Base-by-base conservation (phyloP, 1,140 invertebrate genomes). In the Brachionus angularis region DNA sequence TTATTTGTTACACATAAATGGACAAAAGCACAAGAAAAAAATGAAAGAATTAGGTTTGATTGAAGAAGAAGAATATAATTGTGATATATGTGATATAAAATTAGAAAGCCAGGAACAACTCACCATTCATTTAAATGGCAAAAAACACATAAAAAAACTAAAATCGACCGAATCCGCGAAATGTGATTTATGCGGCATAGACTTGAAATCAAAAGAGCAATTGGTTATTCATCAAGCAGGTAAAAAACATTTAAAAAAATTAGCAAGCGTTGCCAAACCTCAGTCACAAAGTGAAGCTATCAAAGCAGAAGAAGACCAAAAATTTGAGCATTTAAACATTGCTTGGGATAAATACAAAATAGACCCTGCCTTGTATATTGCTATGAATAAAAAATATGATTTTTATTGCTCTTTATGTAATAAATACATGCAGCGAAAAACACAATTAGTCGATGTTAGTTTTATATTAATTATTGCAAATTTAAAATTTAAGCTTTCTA, bases 261-360 rank as follows among this genome's bases (percentile, higher is more conserved):
- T 55, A 7, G 29, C 29, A 1, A n/a, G 10, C 18, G 10, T n/a
- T 55, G 31, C 29, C n/a, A n/a, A 14, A 2, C 31, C 8, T 16
- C 3, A 34, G 29, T 55, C 2, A 10, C 29, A 55, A 8, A 55
- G 8, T 16, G 3, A 18, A 18, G 10, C 1, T 8, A 16, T 33
- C 52, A 0, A 55, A 2, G 12, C 7, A 55, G 12, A 55, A 55
- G 52, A 55, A 33, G 52, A 55, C 2, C 31, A 21, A 55, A 33
- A 18, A 16, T 55, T 33, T 21, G 52, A 55, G 23, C 12, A 55
- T 29, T 33, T 29, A 10, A 55, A 55, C 14, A 55, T 55, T 16
- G 52, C 27, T 7, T 55, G 52, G 52, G 52, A 55, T 34, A 55
- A 55, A 12, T 55, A 55, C 33, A 55, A 55, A 55, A 55, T 55